Base-by-base conservation (phyloP, 2,888 invertebrate genomes). In the Agrilus mali region DNA sequence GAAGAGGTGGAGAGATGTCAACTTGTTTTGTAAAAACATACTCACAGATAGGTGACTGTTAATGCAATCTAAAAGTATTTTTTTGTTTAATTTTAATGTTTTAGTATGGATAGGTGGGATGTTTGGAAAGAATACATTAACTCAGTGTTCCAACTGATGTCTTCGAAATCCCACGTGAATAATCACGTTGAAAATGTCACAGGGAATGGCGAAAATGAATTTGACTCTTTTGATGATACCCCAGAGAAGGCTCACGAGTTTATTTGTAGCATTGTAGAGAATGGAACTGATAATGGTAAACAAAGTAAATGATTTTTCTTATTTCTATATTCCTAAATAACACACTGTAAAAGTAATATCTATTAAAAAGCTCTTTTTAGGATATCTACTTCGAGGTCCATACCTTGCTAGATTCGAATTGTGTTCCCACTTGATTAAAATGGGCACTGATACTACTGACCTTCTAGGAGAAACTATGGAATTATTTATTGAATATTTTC, bases 341-440 rank as follows among this genome's bases (percentile, higher is more conserved):
- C 43, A 41, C 33, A 35, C 36, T 33, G 46, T 35, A 44, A 42
- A 47, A 16, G 33, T 35, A 27, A 35, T 38, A 16, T 27, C 7
- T 48, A 36, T 41, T 41, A 20, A 8, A 36, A 41, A 20, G 14
- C 15, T 14, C 20, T 36, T 56, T 53, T 22, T 41, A 64, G 65
- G 74, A 15, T 72, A 71, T 47, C 68, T 70, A 15, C 67, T 82
- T 22, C 68, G 93, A 48, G 92, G 89, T 0, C 90, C 93, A 0
- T 86, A 84, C 64, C 71, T 94, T 54, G 92, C 90, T 5, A 75
- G 83, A 27, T 69, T 94, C 48, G 87, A 92, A 59, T 64, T 88
- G 22, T 80, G 78, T 68, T 77, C 70, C 56, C 74, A 75, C 50
- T 71, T 80, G 58, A 69, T 69, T 7, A 68, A 71, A 35, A 65